Evolutionary conservation across 2,113 vertebrate species (phyloP).

Genomic region (Todiramphus saurophagus): DNA sequence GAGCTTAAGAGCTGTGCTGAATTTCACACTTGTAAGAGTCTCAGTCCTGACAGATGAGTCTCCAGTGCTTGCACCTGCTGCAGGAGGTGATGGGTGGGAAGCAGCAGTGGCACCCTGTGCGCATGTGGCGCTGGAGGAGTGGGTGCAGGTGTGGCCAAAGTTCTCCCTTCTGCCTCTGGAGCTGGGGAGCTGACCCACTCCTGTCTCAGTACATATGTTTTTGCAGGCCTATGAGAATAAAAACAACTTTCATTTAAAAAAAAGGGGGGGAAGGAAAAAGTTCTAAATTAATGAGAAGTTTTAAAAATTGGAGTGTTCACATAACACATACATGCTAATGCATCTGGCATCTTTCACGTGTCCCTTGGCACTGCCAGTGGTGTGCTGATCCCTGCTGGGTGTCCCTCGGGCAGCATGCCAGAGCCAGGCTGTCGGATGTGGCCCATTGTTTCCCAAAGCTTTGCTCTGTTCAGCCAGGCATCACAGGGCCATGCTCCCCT

Average conservation of each 20-base stretch:
- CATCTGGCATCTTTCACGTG: accelerated
- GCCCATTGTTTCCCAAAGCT: not conserved
- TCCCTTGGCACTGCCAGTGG: not conserved
- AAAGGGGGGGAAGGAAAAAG: not conserved
- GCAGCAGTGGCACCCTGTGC: not conserved
- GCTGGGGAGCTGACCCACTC: not conserved
- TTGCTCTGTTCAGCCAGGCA: accelerated
- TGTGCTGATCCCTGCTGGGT: accelerated
- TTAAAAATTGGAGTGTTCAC: not conserved
- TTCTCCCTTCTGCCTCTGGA: not conserved
- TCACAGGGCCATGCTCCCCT: accelerated
- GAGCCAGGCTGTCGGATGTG: not conserved
- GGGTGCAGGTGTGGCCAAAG: accelerated
- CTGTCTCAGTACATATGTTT: not conserved
- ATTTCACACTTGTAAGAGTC: not conserved
- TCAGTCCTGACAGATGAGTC: accelerated
- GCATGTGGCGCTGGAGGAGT: not conserved
- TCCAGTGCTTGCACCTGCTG: not conserved
- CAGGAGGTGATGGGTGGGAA: not conserved
- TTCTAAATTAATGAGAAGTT: not conserved
- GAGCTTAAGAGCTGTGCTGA: accelerated
- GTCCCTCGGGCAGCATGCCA: not conserved
- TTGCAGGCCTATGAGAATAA: not conserved
- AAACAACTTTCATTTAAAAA: not conserved
- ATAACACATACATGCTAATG: accelerated